Evolutionary conservation across 2,113 vertebrate genomes (phyloP).

Genomic region (Ginglymostoma cirratum): DNA sequence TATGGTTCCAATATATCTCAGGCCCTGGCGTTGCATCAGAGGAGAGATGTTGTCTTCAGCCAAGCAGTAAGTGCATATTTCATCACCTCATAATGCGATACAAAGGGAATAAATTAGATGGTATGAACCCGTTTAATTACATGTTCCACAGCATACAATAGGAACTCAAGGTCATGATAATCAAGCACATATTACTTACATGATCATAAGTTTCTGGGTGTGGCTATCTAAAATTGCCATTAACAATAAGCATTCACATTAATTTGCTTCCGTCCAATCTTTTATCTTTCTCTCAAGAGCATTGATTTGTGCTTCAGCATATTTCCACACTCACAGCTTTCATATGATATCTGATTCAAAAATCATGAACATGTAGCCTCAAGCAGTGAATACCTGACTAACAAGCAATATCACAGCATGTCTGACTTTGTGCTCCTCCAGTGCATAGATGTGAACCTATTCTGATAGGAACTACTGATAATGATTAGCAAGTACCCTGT

Average conservation of each 20-base stretch:
- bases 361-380: background rate
- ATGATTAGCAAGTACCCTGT: background rate
- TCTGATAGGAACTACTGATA: background rate
- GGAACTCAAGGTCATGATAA: background rate
- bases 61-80: constrained; percentile 75
- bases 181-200: background rate
- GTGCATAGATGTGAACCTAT: background rate
- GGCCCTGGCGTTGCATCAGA: constrained; percentile 76
- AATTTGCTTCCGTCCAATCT: background rate
- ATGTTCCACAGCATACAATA: background rate
- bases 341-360: background rate
- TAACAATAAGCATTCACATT: background rate
- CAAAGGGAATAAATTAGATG: background rate
- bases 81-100: background rate
- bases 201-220: background rate
- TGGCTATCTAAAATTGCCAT: background rate
- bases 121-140: background rate
- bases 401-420: background rate
- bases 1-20: constrained; percentile 82
- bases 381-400: background rate
- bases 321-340: background rate
- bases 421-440: background rate
- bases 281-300: background rate
- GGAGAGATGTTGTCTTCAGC: constrained; percentile 89
- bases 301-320: background rate